phyloP scores from a whole-genome alignment of 2,113 vertebrate genomes.

The Dicaeum eximium region DNA sequence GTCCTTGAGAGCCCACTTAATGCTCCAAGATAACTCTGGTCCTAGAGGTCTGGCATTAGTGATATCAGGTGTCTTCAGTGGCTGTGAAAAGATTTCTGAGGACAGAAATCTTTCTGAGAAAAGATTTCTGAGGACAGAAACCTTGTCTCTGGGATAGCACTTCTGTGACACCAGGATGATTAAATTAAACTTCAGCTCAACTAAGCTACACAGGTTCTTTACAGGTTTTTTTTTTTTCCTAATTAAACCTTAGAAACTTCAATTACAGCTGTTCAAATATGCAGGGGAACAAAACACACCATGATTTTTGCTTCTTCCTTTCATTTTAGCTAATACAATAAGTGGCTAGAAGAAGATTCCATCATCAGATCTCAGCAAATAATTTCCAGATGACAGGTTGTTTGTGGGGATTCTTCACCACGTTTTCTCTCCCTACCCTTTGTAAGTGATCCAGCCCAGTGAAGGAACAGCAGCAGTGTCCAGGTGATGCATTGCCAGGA shows the following conservation, averaged over 20 bases:
- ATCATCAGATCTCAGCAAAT: neutral
- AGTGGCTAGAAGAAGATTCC: neutral
- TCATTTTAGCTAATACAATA: neutral
- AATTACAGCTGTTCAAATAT: neutral
- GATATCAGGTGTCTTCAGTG: neutral
- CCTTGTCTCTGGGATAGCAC: neutral
- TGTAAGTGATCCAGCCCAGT: neutral
- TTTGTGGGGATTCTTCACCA: neutral
- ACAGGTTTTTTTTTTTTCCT: accelerated
- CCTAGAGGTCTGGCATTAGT: neutral
- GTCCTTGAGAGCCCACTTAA: neutral
- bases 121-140: neutral
- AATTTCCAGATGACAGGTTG: neutral
- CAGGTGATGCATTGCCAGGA: neutral
- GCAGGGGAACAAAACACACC: neutral
- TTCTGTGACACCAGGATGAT: neutral
- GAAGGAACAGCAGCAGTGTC: neutral
- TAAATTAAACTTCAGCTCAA: neutral
- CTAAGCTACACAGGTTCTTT: neutral
- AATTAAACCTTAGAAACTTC: neutral
- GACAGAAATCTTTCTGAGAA: neutral
- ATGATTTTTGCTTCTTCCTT: neutral
- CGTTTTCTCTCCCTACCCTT: neutral
- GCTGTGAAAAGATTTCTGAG: neutral
- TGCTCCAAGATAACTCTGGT: neutral